Evolutionary conservation across 2,797 vertebrate species (phyloP).

Genomic region (Ctenosaura bakeri): DNA sequence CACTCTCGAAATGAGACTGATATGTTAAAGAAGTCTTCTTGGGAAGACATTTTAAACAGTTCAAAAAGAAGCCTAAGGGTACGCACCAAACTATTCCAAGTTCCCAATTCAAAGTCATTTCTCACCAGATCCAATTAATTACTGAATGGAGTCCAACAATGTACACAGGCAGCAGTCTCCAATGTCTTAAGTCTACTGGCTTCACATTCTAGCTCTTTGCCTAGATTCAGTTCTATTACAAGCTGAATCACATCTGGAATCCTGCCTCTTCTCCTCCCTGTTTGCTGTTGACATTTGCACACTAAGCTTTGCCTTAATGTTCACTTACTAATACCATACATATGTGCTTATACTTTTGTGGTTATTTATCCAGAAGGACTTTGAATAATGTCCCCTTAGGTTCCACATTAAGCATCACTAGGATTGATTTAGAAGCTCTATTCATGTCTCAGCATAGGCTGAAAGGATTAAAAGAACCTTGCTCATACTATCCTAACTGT

Average conservation of each 20-base stretch:
- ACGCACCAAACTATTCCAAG: conserved; percentile 41
- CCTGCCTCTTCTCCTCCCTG: background rate
- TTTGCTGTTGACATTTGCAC: conserved; percentile 14
- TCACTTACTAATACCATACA: background rate
- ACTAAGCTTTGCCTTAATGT: background rate
- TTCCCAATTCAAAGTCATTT: conserved; percentile 13
- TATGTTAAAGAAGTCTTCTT: conserved; percentile 5
- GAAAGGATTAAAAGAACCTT: background rate
- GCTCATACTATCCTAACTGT: background rate
- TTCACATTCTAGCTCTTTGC: conserved; percentile 37
- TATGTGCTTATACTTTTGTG: background rate
- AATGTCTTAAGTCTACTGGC: background rate
- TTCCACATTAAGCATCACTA: background rate
- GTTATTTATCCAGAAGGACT: background rate
- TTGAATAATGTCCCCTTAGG: background rate
- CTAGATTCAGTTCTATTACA: conserved; percentile 20
- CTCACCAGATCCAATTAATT: background rate
- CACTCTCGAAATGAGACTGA: conserved; percentile 54
- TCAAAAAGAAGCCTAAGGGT: conserved; percentile 46
- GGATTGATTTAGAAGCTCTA: background rate
- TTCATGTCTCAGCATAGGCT: background rate
- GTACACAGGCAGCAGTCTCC: background rate
- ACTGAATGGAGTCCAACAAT: background rate
- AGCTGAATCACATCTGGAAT: conserved; percentile 33
- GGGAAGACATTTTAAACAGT: conserved; percentile 27